Conservation (phyloP, 2,888 invertebrate genomes). For the Lochmaea crataegi region DNA sequence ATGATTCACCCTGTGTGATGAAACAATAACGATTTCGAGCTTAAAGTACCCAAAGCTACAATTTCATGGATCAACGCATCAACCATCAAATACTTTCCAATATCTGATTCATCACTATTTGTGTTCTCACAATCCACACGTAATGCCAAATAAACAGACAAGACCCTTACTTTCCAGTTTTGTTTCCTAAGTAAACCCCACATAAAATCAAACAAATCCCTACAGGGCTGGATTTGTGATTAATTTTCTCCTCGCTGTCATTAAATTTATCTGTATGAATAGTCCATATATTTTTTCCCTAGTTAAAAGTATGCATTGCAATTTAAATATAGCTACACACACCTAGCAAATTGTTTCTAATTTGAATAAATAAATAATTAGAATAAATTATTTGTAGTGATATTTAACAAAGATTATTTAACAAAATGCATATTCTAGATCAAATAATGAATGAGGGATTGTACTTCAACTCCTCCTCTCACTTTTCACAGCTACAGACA, state of each 20-base stretch:
- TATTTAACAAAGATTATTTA: no score
- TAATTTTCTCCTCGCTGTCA: background rate
- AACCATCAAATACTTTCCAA: slow-evolving; percentile 21
- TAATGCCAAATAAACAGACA: slow-evolving; percentile 25
- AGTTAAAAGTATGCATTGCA: no score
- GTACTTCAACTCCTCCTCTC: no score
- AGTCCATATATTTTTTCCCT: no score
- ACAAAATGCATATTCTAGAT: no score
- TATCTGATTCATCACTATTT: slow-evolving; percentile 34
- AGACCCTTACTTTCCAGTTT: slow-evolving; percentile 26
- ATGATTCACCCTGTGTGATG: background rate
- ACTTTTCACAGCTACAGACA: no score
- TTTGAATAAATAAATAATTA: no score
- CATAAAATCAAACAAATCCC: slow-evolving; percentile 20
- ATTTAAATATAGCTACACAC: no score
- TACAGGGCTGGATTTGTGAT: slow-evolving; percentile 12
- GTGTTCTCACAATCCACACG: slow-evolving; percentile 28
- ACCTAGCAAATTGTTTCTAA: no score
- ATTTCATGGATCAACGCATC: slow-evolving; percentile 22
- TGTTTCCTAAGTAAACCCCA: slow-evolving; percentile 27
- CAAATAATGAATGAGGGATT: no score
- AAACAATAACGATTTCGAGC: slow-evolving; percentile 19
- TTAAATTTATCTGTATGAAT: no score
- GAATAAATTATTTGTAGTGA: no score
- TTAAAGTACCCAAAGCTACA: slow-evolving; percentile 18